Evolutionary conservation across 2,888 invertebrate species (phyloP).

Genomic region (Camponotus fellah): DNA sequence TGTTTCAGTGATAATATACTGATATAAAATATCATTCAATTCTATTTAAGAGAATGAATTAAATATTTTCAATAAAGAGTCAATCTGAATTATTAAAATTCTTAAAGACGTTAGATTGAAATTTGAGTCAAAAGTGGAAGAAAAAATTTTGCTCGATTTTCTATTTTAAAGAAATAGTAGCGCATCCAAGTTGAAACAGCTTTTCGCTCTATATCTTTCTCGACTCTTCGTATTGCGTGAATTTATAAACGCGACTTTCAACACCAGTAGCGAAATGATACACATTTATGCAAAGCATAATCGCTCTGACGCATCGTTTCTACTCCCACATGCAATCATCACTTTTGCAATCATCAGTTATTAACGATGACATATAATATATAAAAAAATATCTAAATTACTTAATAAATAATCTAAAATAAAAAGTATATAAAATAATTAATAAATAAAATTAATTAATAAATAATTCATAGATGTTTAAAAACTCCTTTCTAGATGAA

Average conservation of each 20-base stretch:
- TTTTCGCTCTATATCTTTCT: slow-evolving; percentile 38
- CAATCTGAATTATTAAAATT: background rate
- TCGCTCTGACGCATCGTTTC: background rate
- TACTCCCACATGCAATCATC: background rate
- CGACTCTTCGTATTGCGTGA: background rate
- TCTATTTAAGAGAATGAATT: background rate
- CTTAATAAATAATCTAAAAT: background rate
- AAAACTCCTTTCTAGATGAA: background rate
- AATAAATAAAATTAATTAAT: background rate
- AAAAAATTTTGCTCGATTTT: background rate
- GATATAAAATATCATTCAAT: too few relatives aligned
- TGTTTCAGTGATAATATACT: background rate
- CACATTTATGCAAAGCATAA: background rate
- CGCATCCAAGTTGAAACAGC: slow-evolving; percentile 64
- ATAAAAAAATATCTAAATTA: background rate
- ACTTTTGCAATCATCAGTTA: background rate
- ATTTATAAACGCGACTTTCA: background rate
- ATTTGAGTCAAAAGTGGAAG: background rate
- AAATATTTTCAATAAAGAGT: background rate
- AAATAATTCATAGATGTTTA: background rate
- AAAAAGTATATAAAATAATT: background rate
- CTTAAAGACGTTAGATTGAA: background rate
- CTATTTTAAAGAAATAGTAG: background rate
- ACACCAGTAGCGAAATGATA: background rate
- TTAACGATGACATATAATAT: background rate